Percentiles rank a stretch among this genome's conserved stretches.
Evolutionary conservation across 2,888 invertebrate genomes (phyloP).

Genomic region (Cepaea hortensis): DNA sequence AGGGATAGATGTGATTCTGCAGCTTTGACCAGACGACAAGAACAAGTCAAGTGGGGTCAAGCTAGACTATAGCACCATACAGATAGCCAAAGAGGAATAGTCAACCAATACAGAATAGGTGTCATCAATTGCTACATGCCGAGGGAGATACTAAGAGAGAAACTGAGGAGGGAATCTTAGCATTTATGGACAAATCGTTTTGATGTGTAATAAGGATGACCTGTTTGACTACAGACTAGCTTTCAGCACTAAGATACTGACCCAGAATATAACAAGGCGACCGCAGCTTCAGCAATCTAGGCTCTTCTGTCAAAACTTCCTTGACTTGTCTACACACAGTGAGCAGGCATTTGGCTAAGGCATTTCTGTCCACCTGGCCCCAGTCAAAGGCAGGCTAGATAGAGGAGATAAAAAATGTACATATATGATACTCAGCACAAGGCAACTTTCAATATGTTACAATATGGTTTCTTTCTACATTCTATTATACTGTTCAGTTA

Average conservation of each 20-base stretch:
- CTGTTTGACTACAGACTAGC: not conserved
- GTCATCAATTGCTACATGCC: too few species aligned
- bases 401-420: not conserved
- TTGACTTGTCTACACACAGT: slow-evolving; percentile 81
- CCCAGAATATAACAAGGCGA: slow-evolving; percentile 81
- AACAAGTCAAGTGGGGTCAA: too few species aligned
- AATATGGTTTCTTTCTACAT: too few species aligned
- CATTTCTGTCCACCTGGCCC: slow-evolving; percentile 76
- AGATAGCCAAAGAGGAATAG: too few species aligned
- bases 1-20: too few species aligned
- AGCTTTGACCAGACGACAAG: too few species aligned
- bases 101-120: too few species aligned
- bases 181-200: too few species aligned
- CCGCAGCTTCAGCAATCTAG: slow-evolving; percentile 78
- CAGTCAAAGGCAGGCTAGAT: slow-evolving; percentile 74
- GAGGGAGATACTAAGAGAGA: too few species aligned
- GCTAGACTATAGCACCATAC: too few species aligned
- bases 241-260: slow-evolving; percentile 58
- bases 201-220: too few species aligned
- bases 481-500: not conserved
- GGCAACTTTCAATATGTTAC: not conserved
- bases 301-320: slow-evolving; percentile 79
- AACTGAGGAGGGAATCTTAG: too few species aligned
- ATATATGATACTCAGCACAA: not conserved
- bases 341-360: slow-evolving; percentile 79